phyloP scores from a whole-genome alignment of 1,140 invertebrate species.

The Drosophila simulans region DNA sequence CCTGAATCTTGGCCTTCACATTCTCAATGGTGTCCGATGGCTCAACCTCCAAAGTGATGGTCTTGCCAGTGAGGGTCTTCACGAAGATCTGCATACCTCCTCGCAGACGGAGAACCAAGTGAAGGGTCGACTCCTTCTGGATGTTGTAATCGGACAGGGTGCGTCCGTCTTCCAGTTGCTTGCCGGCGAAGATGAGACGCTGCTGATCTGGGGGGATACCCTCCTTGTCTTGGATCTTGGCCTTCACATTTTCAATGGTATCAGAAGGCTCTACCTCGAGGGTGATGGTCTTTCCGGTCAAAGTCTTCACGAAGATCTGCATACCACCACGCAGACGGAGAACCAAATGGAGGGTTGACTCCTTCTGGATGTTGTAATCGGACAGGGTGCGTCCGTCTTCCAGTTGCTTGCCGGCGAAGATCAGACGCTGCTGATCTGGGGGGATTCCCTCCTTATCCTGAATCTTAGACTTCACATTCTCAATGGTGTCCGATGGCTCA shows the following conservation, averaged over 20 bases:
- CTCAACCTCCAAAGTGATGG: constrained; percentile 92
- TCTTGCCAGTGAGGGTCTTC: constrained; percentile 93
- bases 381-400: constrained; percentile 86
- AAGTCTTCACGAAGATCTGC: constrained; percentile 93
- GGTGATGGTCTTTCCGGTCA: constrained; percentile 94
- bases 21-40: constrained; percentile 93
- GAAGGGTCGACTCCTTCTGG: too few species aligned
- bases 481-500: constrained; percentile 89
- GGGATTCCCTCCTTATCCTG: constrained; percentile 89
- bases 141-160: too few species aligned
- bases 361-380: constrained; percentile 88
- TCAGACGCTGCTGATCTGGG: constrained; percentile 86
- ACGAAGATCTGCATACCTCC: constrained; percentile 60
- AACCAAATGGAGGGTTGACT: constrained; percentile 88
- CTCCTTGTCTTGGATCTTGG: too few species aligned
- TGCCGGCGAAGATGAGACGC: too few species aligned
- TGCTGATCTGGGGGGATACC: too few species aligned
- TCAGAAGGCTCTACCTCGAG: constrained; percentile 90
- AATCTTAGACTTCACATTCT: constrained; percentile 91
- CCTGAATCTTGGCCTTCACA: constrained; percentile 91
- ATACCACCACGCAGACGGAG: constrained; percentile 87
- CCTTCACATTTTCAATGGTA: too few species aligned
- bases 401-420: constrained; percentile 88
- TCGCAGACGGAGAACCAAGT: too few species aligned
- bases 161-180: too few species aligned